Evolutionary conservation across 64 coral and sea anemone species (phyloP), one percentile per base, ranked within the genome.

Genomic region (Cladopsammia gracilis): DNA sequence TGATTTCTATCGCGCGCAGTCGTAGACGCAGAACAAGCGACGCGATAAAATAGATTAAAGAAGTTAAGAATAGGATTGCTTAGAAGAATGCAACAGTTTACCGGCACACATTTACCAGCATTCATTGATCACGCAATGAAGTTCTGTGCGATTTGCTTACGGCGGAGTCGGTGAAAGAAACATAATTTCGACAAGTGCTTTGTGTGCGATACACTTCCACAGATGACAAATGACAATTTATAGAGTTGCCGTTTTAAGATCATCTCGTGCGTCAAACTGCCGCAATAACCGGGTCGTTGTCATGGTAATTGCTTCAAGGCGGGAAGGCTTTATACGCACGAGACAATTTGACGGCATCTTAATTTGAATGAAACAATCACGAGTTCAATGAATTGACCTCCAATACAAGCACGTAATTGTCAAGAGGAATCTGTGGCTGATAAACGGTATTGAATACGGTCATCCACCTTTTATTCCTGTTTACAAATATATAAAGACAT

Each of bases 71-170:
- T 8, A 62, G 78, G 56, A 62, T 61, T 12, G 10, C 15, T 20
- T 34, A 15, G 26, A 58, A 3, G 11, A 59, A 81, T 19, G 56
- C 47, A 52, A n/a, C 4, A 11, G 6, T 7, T 52, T 76, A 14
- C 9, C 15, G 13, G 9, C 11, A 45, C 13, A 6, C 15, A 62
- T 25, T 13, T 48, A 48, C 45, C n/a, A 15, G 42, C n/a, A n/a
- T 13, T 83, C 7, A 65, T 47, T 44, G 15, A 83, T 83, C 79
- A 83, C 79, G 79, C 79, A 65, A 66, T 65, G n/a, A 76, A 76
- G 11, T 24, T 6, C 42, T 8, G 73, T 6, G n/a, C 22, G 18
- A 52, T 1, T 76, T 52, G 18, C 16, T 61, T 48, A 48, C 25
- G 23, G 10, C 43, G 43, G 16, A 48, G 48, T 22, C 59, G 5